Base-by-base conservation (phyloP, 2,113 vertebrate species). In the Aegithalos caudatus region DNA sequence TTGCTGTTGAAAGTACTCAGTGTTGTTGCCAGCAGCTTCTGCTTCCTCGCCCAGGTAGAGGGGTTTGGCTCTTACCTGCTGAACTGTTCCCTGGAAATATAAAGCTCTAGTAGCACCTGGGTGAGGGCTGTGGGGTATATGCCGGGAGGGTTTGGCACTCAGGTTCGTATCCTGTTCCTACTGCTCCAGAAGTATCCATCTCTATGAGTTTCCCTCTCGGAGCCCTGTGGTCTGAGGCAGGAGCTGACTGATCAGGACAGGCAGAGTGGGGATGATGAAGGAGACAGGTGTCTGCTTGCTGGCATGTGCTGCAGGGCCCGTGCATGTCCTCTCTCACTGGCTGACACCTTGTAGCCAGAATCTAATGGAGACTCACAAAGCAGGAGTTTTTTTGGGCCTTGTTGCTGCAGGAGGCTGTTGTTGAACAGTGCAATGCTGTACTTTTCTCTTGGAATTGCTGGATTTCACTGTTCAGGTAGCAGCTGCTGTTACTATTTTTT, bases 221-320 rank as follows among this genome's bases (percentile, higher is more conserved):
- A 74, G 10, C 6, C 10, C 31, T 92, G 44, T 6, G 11, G 20
- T 66, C 24, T 38, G 66, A 92, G 45, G 51, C 4, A 4, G 45
- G 29, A 92, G 57, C 51, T 65, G 54, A 27, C 20, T 6, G 2
- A 17, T 48, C 28, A 86, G 60, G 48, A n/a, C 22, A 37, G 60
- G 31, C 8, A 3, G 67, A 38, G 35, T 7, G 28, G 14, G 57
- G 27, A 8, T 51, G 57, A 10, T 58, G 57, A 47, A 84, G 33
- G 22, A 37, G 35, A 58, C 7, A 71, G 29, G 12, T 45, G 31
- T 65, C 35, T 51, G 12, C 29, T 70, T 65, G 45, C 51, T 88
- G 78, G 50, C 0, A 0, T 29, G 22, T 60, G 40, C 29, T 0
- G 0, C 65, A 27, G 19, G 9, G 15, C 42, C 60, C 48, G 4